phyloP scores from a whole-genome alignment of 2,888 invertebrate species.

The Lepas anatifera region DNA sequence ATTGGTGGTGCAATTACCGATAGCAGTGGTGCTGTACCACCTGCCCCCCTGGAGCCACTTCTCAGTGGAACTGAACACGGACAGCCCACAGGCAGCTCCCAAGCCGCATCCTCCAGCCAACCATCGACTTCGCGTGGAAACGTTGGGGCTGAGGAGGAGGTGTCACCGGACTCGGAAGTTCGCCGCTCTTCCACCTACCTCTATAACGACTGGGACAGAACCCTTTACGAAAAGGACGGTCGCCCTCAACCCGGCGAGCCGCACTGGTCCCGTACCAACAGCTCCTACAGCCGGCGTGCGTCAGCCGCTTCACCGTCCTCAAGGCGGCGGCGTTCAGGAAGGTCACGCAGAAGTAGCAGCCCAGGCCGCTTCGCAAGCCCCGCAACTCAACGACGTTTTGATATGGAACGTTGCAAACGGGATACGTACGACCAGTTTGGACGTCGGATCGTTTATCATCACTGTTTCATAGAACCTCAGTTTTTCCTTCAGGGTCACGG shows the following conservation, averaged over 20 bases:
- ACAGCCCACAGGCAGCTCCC: no score
- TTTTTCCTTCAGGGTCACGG: background rate
- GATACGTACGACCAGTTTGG: background rate
- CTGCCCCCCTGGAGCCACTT: no score
- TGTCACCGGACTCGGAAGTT: no score
- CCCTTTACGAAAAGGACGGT: background rate
- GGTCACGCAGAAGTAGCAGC: background rate
- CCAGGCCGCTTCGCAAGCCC: background rate
- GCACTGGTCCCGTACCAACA: background rate
- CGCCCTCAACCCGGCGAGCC: background rate
- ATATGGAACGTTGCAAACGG: background rate
- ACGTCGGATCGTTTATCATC: background rate
- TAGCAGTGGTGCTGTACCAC: no score
- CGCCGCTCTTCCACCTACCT: constrained; percentile 1
- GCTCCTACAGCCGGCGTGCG: background rate
- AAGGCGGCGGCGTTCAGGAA: background rate
- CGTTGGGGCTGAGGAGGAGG: background rate
- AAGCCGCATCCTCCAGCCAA: no score
- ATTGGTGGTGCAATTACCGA: no score
- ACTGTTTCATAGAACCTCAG: background rate
- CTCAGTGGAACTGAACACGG: no score
- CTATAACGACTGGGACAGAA: constrained; percentile 1
- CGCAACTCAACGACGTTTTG: background rate
- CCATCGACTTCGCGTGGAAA: no score
- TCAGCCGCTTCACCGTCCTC: no score